Evolutionary conservation across 2,113 vertebrate genomes (phyloP), one percentile per base, ranked within the genome.

Genomic region (Ammodramus savannarum): DNA sequence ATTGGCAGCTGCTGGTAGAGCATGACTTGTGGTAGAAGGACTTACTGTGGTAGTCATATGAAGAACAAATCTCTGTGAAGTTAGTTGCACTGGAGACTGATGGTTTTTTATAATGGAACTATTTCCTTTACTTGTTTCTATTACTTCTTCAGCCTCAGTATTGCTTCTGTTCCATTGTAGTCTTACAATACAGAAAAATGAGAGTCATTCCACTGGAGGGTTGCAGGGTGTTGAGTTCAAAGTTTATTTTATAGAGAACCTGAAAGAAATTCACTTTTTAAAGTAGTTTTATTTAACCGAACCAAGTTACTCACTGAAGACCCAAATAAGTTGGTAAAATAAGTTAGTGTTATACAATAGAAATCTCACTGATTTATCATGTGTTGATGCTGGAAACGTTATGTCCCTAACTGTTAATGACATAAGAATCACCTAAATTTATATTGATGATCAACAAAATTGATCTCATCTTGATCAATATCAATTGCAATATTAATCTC

Each of bases 261-360:
- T 97, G 89, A 36, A 96, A 96, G 41, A 96, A 94, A 96, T 78
- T 41, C 3, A 59, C 26, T 74, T 63, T 52, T 62, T 69, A 25
- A 38, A 41, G 11, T 67, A 75, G 29, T 52, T 92, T 68, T 78
- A 14, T 95, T 62, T 63, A 85, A 41, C 32, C 87, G 68, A 90
- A 36, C 55, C 44, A 80, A 87, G 19, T 49, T 59, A 15, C 23
- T 58, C 20, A 17, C 20, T 80, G 66, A 82, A 72, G 15, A 78
- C 16, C 3, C 27, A 52, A 66, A 39, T 22, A 48, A 78, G 19
- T 10, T 66, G 13, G 25, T 88, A 59, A 39, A 87, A 79, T 10
- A 44, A 19, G 12, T 16, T 34, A 16, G 3, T 41, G 22, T 62
- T 74, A 12, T 3, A 5, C 34, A 55, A 3, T 7, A 59, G 16